These are phyloP conservation scores for Lamellibrachia luymesi DNA, from an alignment of 1,140 invertebrate genomes.

Conservation along the genomic window DNA sequence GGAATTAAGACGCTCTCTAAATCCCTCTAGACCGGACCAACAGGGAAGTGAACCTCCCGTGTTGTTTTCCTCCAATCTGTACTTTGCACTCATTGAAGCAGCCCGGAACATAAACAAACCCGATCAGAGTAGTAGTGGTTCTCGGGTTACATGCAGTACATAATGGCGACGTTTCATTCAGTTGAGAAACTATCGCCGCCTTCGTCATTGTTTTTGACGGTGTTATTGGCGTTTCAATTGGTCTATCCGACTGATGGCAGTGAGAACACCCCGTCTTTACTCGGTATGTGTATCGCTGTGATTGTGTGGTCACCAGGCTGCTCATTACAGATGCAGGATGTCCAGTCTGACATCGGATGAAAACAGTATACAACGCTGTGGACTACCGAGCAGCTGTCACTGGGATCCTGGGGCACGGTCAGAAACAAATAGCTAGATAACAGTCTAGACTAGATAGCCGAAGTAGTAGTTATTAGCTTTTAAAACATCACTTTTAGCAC, in stretches of 20 bases:
- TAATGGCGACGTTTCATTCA: not conserved
- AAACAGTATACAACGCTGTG: not conserved
- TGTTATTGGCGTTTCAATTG: not conserved
- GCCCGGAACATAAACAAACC: not conserved
- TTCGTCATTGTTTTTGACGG: not conserved
- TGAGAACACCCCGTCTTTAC: not conserved
- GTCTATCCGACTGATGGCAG: not conserved
- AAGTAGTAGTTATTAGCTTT: too few relatives aligned
- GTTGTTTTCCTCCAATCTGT: not conserved
- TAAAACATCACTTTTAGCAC: too few relatives aligned
- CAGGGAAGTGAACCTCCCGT: not conserved
- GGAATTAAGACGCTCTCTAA: too few relatives aligned
- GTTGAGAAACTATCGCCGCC: not conserved
- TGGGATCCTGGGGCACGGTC: too few relatives aligned
- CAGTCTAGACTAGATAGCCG: too few relatives aligned
- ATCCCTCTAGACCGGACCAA: not conserved
- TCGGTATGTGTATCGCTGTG: not conserved
- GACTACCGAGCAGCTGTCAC: not conserved
- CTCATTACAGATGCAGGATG: not conserved
- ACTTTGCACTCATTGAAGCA: not conserved
- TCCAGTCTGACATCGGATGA: not conserved
- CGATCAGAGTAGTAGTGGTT: not conserved
- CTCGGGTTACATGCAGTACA: not conserved
- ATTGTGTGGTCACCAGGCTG: not conserved
- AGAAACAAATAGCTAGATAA: too few relatives aligned